Percentiles rank a stretch among this genome's conserved stretches.
Evolutionary conservation across 1,140 invertebrate species (phyloP).

Genomic region (Zeugodacus cucurbitae): DNA sequence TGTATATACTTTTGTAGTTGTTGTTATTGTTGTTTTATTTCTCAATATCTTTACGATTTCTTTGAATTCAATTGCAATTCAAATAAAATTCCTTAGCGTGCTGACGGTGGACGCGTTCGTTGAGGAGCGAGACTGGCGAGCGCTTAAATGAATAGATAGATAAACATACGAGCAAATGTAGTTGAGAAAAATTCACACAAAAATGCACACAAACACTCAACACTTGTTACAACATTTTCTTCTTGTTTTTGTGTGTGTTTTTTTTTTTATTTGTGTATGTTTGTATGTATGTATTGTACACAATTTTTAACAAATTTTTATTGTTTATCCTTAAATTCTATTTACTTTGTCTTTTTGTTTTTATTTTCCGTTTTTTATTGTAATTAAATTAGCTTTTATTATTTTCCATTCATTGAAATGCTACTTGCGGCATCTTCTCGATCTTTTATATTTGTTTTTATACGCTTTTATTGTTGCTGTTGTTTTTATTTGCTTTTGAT

Average conservation of each 20-base stretch:
- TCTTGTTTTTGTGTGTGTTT: no score
- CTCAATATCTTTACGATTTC: slow-evolving; percentile 10
- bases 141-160: neutral
- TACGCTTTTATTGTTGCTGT: neutral
- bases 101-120: neutral
- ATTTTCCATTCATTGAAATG: neutral
- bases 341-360: neutral
- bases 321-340: neutral
- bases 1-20: neutral
- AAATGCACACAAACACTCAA: neutral
- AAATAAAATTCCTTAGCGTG: neutral
- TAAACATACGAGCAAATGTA: neutral
- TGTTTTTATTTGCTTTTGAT: neutral
- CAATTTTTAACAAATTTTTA: slow-evolving; percentile 3
- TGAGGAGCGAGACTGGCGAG: neutral
- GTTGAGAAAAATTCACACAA: neutral
- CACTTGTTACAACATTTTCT: no score
- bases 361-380: neutral
- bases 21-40: neutral
- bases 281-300: neutral
- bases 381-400: neutral
- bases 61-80: neutral
- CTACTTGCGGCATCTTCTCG: neutral
- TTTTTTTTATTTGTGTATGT: no score
- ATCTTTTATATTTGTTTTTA: neutral